Conservation (phyloP, 1,140 invertebrate species). For the Brachionus calyciflorus region DNA sequence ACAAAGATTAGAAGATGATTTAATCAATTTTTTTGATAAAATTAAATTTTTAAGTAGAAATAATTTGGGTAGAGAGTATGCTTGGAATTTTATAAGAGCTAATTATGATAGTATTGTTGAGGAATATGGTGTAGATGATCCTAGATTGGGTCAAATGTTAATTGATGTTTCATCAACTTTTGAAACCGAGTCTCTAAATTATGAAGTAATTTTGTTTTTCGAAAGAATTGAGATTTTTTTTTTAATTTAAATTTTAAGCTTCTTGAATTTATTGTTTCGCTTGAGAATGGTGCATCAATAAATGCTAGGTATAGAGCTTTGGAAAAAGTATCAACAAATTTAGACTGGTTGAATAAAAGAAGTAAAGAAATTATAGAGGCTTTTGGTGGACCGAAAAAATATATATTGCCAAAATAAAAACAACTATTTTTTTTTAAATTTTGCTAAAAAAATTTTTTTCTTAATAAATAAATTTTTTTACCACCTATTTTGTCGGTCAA, state of each 20-base stretch:
- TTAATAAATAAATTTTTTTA: too few relatives aligned
- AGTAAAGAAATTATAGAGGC: conserved; percentile 23
- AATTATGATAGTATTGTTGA: conserved; percentile 2
- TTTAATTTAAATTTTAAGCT: neutral
- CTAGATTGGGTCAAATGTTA: conserved; percentile 31
- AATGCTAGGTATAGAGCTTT: conserved; percentile 13
- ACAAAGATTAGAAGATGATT: conserved; percentile 27
- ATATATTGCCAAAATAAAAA: neutral
- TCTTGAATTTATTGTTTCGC: neutral
- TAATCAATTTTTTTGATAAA: conserved; percentile 42
- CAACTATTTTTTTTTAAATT: too few relatives aligned
- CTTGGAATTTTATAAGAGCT: neutral
- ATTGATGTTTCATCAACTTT: conserved; percentile 25
- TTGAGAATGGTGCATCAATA: neutral
- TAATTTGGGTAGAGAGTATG: conserved; percentile 17
- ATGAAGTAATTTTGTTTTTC: conserved; percentile 4
- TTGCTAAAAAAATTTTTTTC: too few relatives aligned
- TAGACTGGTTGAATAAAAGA: conserved; percentile 5
- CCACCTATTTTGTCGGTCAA: too few relatives aligned
- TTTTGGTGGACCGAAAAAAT: conserved; percentile 2
- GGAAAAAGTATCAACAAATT: conserved; percentile 27
- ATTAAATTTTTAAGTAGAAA: conserved; percentile 20
- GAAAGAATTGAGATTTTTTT: neutral
- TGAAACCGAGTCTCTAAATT: conserved; percentile 16
- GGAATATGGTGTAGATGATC: conserved; percentile 37